Evolutionary conservation across 2,797 vertebrate species (phyloP).

Genomic region (Oceanodroma leucorhoa): DNA sequence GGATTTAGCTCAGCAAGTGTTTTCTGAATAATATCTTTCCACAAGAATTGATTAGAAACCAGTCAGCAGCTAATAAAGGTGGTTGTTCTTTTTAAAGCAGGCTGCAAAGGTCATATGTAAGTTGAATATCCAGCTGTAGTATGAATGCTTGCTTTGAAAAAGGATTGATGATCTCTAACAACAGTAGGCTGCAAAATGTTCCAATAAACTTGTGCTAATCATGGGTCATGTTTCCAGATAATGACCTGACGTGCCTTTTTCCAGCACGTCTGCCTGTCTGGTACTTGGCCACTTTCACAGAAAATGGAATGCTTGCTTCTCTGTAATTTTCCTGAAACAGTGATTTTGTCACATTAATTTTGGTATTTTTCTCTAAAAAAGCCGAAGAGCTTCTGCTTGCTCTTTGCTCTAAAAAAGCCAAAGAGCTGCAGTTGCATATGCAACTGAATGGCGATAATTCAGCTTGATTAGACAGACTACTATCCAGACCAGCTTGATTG

Average conservation of each 20-base stretch:
- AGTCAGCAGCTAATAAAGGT: background rate
- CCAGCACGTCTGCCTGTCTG: accelerated
- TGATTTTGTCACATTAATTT: background rate
- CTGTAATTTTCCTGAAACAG: background rate
- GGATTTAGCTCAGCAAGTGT: background rate
- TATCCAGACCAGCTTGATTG: background rate
- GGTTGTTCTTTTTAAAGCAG: background rate
- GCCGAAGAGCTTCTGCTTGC: background rate
- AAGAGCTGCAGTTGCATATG: background rate
- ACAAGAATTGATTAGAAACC: background rate
- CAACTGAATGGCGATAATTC: background rate
- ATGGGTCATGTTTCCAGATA: background rate
- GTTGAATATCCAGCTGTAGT: background rate
- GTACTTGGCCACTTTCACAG: background rate
- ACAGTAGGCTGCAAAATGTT: background rate
- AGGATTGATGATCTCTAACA: background rate
- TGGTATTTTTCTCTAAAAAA: background rate
- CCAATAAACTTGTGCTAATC: background rate
- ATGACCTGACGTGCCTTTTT: background rate
- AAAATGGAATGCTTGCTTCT: background rate
- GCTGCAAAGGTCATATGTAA: background rate
- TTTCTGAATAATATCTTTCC: background rate
- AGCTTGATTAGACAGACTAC: background rate
- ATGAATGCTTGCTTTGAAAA: background rate
- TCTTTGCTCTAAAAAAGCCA: background rate